Conservation (phyloP, 2,888 invertebrate genomes). For the Hydraecia micacea region DNA sequence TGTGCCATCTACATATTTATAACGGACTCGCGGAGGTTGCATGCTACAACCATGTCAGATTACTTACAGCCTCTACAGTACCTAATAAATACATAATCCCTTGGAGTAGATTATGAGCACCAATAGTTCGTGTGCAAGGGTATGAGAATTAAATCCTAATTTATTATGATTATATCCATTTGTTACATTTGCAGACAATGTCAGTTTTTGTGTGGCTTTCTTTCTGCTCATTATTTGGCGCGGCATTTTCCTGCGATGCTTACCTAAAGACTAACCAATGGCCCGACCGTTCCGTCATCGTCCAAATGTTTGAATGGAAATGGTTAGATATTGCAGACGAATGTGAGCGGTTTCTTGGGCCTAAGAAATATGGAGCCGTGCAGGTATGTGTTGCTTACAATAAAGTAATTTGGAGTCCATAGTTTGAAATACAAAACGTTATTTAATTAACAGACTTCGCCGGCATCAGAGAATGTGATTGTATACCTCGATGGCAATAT, state of each 20-base stretch:
- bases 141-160: not conserved
- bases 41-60: not conserved
- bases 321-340: constrained; percentile 94
- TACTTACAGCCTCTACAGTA: not conserved
- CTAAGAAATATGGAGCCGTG: constrained; percentile 93
- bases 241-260: constrained; percentile 15
- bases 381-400: constrained; percentile 87
- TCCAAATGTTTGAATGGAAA: constrained; percentile 95
- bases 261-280: constrained; percentile 82
- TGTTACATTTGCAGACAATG: constrained; percentile 47
- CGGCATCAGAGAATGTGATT: constrained; percentile 92
- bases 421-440: not conserved
- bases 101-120: too few relatives aligned
- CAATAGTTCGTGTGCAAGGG: not conserved
- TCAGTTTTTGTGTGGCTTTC: constrained; percentile 20
- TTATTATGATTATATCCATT: not conserved
- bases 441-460: constrained; percentile 91
- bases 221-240: constrained; percentile 34
- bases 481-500: constrained; percentile 85
- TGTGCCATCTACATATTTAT: not conserved
- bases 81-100: not conserved
- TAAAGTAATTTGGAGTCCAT: not conserved
- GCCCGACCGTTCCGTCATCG: constrained; percentile 91
- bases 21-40: not conserved
- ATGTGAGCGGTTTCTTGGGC: constrained; percentile 94